A percentile compares a stretch with the other conserved stretches of the same genome.
phyloP scores from a whole-genome alignment of 2,113 vertebrate genomes.

The Hyperoodon ampullatus region DNA sequence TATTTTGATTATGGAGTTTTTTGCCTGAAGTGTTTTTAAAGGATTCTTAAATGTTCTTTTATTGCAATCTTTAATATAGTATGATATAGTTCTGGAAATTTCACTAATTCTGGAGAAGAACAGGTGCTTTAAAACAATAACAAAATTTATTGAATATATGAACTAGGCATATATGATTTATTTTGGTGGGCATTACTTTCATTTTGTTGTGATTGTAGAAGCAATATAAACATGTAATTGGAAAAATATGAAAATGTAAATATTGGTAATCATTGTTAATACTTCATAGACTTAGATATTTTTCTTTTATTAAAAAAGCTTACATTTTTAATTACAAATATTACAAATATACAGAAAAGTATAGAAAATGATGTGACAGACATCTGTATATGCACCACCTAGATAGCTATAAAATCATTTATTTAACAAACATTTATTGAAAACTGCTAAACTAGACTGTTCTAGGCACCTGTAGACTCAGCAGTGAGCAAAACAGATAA shows the following conservation, averaged over 20 bases:
- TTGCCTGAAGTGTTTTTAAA: not conserved
- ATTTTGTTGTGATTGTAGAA: not conserved
- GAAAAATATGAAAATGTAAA: not conserved
- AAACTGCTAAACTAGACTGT: not conserved
- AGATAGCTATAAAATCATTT: not conserved
- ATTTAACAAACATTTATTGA: not conserved
- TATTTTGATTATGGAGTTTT: not conserved
- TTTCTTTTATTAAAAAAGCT: not conserved
- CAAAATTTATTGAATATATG: not conserved
- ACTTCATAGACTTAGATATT: not conserved
- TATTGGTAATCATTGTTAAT: not conserved
- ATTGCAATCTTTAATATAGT: not conserved
- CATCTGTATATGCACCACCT: not conserved
- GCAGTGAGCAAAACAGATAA: not conserved
- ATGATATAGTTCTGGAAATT: not conserved
- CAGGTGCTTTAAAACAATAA: not conserved
- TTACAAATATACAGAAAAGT: not conserved
- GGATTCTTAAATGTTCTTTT: not conserved
- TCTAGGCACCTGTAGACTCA: not conserved
- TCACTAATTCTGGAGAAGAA: conserved; percentile 11
- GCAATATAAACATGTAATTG: not conserved
- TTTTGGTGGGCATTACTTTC: not conserved
- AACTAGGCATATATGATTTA: not conserved
- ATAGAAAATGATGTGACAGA: not conserved
- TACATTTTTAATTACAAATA: conserved; percentile 1